Conservation (phyloP, 2,888 invertebrate genomes). For the Chaetoderma sp. region DNA sequence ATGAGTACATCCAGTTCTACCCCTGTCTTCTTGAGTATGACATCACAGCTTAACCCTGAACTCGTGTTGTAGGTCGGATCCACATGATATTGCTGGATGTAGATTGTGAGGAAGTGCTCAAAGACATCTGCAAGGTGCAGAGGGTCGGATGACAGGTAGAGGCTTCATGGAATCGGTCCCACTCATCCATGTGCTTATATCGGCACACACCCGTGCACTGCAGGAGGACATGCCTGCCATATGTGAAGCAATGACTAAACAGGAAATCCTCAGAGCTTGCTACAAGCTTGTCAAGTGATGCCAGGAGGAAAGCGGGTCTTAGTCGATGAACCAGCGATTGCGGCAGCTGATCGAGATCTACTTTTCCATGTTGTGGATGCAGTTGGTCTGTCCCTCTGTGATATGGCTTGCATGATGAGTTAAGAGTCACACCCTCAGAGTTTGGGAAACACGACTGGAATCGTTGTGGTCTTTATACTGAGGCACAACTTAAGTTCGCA, state of each 20-base stretch:
- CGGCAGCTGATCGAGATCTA: constrained; percentile 38
- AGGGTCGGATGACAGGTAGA: constrained; percentile 47
- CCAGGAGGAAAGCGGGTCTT: too few relatives aligned
- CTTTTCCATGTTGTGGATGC: constrained; percentile 42
- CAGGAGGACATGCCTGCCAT: too few relatives aligned
- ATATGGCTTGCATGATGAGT: too few relatives aligned
- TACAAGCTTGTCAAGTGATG: too few relatives aligned
- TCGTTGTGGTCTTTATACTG: too few relatives aligned
- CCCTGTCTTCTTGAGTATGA: constrained; percentile 48
- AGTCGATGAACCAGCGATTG: constrained; percentile 40
- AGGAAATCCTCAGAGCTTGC: too few relatives aligned
- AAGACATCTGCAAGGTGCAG: constrained; percentile 58
- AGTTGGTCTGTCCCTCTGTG: constrained; percentile 19
- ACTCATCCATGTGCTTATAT: too few relatives aligned
- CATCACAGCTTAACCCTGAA: constrained; percentile 58
- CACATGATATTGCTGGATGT: constrained; percentile 43
- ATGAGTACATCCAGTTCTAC: constrained; percentile 46
- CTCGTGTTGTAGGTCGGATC: constrained; percentile 46
- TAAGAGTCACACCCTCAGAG: too few relatives aligned
- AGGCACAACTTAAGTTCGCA: too few relatives aligned
- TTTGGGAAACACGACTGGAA: too few relatives aligned
- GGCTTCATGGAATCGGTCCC: constrained; percentile 35
- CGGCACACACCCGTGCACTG: too few relatives aligned
- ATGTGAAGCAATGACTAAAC: too few relatives aligned
- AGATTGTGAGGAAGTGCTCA: constrained; percentile 52